These are phyloP conservation scores for Phyllotreta striolata DNA, from an alignment of 2,888 invertebrate genomes.

Conservation along the genomic window DNA sequence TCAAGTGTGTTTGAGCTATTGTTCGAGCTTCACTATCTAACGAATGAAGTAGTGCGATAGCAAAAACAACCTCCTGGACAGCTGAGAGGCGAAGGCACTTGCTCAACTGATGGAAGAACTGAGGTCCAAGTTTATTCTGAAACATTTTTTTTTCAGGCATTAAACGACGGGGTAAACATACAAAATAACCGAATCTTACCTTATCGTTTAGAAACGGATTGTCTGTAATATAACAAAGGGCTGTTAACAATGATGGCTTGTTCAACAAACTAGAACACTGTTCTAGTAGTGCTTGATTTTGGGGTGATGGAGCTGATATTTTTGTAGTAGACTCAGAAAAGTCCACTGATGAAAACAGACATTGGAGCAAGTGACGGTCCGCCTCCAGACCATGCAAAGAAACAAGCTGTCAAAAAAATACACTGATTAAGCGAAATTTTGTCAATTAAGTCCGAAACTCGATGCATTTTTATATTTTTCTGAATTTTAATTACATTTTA, in stretches of 20 bases:
- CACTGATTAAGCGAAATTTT: conserved; percentile 45
- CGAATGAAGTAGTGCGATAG: conserved; percentile 84
- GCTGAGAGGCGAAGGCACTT: conserved; percentile 86
- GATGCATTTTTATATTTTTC: conserved; percentile 35
- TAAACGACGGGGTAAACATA: conserved; percentile 7
- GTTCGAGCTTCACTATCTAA: conserved; percentile 77
- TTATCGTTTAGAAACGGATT: conserved; percentile 79
- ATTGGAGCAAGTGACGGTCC: conserved; percentile 95
- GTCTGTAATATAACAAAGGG: conserved; percentile 88
- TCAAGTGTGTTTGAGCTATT: conserved; percentile 80
- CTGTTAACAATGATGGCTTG: conserved; percentile 87
- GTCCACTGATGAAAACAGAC: conserved; percentile 89
- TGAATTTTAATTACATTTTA: conserved; percentile 46
- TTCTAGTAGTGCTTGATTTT: conserved; percentile 80
- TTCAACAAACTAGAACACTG: conserved; percentile 81
- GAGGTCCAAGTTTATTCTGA: conserved; percentile 79
- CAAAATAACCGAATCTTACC: conserved; percentile 59
- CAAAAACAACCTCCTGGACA: conserved; percentile 91
- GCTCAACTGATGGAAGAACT: conserved; percentile 84
- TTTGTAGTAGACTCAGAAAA: conserved; percentile 71
- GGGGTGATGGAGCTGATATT: conserved; percentile 65
- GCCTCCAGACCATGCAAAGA: conserved; percentile 94
- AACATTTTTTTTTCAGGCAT: conserved; percentile 44
- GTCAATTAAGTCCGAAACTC: conserved; percentile 32
- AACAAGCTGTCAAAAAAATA: conserved; percentile 74